phyloP scores from a whole-genome alignment of 2,888 invertebrate genomes.

The Lochmaea capreae region DNA sequence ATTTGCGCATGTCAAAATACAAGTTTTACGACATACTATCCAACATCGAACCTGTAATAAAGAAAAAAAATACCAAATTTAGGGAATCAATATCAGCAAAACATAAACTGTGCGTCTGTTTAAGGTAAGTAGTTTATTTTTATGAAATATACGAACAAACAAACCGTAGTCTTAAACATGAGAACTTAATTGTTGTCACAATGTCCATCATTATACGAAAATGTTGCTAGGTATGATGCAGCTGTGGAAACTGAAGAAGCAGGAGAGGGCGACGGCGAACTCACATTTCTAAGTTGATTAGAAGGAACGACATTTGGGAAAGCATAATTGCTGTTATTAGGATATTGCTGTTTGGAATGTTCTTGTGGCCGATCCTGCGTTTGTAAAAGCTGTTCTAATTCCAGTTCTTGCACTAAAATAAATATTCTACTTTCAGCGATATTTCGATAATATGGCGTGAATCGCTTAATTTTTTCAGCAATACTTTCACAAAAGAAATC shows the following conservation, averaged over 20 bases:
- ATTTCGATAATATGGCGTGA: conserved; percentile 23
- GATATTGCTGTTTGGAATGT: too few species aligned
- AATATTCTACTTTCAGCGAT: conserved; percentile 23
- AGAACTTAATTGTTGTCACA: not conserved
- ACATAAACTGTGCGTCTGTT: conserved; percentile 3
- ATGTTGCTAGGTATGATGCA: not conserved
- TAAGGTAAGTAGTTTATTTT: not conserved
- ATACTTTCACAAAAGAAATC: conserved; percentile 29
- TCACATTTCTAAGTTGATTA: not conserved
- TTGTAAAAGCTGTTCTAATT: too few species aligned
- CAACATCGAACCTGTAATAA: conserved; percentile 1
- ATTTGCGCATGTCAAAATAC: conserved; percentile 5
- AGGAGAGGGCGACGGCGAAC: conserved; percentile 2
- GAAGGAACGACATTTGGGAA: not conserved
- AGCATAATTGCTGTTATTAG: too few species aligned
- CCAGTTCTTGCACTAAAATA: not conserved
- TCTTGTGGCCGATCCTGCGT: too few species aligned
- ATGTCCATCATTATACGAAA: conserved; percentile 1
- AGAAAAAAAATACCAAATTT: conserved; percentile 2
- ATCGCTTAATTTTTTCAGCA: conserved; percentile 22
- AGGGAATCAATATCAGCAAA: not conserved
- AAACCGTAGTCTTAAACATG: not conserved
- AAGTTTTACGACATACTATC: conserved; percentile 4
- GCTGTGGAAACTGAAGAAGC: conserved; percentile 1
- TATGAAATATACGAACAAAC: not conserved